A percentile compares a stretch with the other conserved stretches of the same genome.
These are phyloP conservation scores for Pycnonotus jocosus DNA, from an alignment of 2,113 vertebrate species.

Conservation along the genomic window DNA sequence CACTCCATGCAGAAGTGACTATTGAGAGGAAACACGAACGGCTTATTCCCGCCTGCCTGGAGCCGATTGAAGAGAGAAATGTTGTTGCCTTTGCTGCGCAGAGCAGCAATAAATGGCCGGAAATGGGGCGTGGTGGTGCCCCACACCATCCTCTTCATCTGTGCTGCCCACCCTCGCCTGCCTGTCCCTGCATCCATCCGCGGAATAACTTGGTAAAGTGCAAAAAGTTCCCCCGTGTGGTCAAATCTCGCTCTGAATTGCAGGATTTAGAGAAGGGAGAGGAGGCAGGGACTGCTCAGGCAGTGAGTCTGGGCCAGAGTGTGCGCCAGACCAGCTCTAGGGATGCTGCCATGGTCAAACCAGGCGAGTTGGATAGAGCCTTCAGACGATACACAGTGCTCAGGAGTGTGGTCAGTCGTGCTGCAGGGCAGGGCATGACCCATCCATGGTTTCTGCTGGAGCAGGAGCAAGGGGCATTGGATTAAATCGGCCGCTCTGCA, in stretches of 20 bases:
- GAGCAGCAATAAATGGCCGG: fast-evolving
- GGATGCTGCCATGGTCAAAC: fast-evolving
- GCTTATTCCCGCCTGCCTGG: not conserved
- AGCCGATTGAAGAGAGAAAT: fast-evolving
- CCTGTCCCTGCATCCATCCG: not conserved
- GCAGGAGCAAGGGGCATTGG: not conserved
- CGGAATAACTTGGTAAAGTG: not conserved
- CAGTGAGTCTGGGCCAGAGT: fast-evolving
- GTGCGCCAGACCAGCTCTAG: fast-evolving
- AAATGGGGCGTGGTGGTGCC: fast-evolving
- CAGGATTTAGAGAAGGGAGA: not conserved
- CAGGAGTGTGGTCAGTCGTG: fast-evolving
- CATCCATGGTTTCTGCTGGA: not conserved
- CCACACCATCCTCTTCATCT: not conserved
- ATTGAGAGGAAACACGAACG: not conserved
- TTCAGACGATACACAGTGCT: not conserved
- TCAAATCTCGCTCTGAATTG: fast-evolving
- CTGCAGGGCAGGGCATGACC: not conserved
- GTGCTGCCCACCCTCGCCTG: fast-evolving
- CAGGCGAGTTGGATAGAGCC: no score
- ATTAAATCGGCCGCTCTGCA: fast-evolving
- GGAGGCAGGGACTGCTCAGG: not conserved
- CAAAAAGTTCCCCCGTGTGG: not conserved
- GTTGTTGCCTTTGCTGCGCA: fast-evolving
- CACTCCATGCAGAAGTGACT: not conserved